Base-by-base conservation (phyloP, 2,113 vertebrate species). In the Pollimyrus isidori region DNA sequence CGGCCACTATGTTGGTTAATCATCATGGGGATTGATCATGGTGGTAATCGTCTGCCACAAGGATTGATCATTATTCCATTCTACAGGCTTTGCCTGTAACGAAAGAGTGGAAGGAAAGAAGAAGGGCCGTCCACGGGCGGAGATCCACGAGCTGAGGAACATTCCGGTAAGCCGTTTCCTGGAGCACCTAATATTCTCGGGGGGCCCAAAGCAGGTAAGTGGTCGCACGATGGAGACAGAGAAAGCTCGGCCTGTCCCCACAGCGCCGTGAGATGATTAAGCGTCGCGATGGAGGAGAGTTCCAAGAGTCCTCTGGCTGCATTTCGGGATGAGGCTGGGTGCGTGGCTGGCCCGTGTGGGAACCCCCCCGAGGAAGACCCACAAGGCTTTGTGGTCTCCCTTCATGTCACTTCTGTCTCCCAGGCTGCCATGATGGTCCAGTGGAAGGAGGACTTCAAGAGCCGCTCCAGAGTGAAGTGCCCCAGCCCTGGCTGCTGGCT, bases 381-480 rank as follows among this genome's bases (percentile, higher is more conserved):
- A 17, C 13, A 19, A 42, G 73, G 73, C 35, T 2, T 35, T 42
- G 13, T 4, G 73, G 13, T 80, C 35, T 80, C 35, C 11, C 23
- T 4, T 86, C n/a, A 48, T 86, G 48, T 35, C 13, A 2, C 26
- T 91, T 89, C 93, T 89, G 92, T 91, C 89, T 89, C 91, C 89
- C 93, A 99, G 97, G 96, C 97, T 69, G 95, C 97, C 89, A 93
- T 99, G 95, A 97, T 98, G 95, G 97, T 97, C 90, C 97, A 97
- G 95, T 99, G 97, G 98, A 99, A 99, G 93, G 98, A 99, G 0
- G 97, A 98, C 93, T 98, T 99, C 96, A 98, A 99, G 95, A 96
- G 96, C 23, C 96, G 96, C 88, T 97, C 97, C 45, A 96, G 97
- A 92, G 97, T 99, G 93, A 98, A 97, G 92, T 99, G 98, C 94